Conservation (phyloP, 64 coral and sea anemone genomes). For the Stylophora pistillata region DNA sequence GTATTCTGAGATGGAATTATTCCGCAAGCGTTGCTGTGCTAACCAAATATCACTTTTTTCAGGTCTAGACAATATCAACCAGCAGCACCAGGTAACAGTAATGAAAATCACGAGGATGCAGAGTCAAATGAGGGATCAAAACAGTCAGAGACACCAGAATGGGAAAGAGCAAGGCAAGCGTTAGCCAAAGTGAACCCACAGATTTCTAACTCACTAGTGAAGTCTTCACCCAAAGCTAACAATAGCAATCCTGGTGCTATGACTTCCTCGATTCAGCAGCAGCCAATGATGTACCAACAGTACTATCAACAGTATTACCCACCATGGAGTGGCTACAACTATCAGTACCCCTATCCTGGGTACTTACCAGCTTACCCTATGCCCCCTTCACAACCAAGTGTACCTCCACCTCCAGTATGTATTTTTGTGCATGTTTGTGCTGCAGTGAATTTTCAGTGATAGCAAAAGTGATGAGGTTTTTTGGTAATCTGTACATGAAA, state of each 20-base stretch:
- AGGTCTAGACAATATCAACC: slow-evolving; percentile 45
- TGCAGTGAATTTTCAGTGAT: too few relatives aligned
- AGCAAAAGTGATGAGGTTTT: too few relatives aligned
- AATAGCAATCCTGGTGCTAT: not conserved
- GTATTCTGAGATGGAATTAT: too few relatives aligned
- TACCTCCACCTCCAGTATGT: slow-evolving; percentile 28
- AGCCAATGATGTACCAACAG: slow-evolving; percentile 32
- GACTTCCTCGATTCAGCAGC: slow-evolving; percentile 14
- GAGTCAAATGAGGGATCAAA: slow-evolving; percentile 25
- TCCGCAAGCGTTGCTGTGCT: not conserved
- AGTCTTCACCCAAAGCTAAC: not conserved
- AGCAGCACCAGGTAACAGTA: not conserved
- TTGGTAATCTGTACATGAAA: too few relatives aligned
- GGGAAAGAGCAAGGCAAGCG: slow-evolving; percentile 73
- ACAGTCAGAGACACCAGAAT: slow-evolving; percentile 66
- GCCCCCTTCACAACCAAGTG: slow-evolving; percentile 12
- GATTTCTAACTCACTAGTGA: slow-evolving; percentile 21
- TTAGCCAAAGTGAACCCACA: slow-evolving; percentile 62
- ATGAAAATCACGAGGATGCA: slow-evolving; percentile 32
- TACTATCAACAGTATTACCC: slow-evolving; percentile 53
- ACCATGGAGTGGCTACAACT: slow-evolving; percentile 23
- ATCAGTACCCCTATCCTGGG: slow-evolving; percentile 19
- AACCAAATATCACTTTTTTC: not conserved
- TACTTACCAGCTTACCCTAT: slow-evolving; percentile 11
- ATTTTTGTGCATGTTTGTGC: not conserved